Evolutionary conservation across 2,113 vertebrate genomes (phyloP), one percentile per base, ranked within the genome.

Genomic region (Ictidomys tridecemlineatus): DNA sequence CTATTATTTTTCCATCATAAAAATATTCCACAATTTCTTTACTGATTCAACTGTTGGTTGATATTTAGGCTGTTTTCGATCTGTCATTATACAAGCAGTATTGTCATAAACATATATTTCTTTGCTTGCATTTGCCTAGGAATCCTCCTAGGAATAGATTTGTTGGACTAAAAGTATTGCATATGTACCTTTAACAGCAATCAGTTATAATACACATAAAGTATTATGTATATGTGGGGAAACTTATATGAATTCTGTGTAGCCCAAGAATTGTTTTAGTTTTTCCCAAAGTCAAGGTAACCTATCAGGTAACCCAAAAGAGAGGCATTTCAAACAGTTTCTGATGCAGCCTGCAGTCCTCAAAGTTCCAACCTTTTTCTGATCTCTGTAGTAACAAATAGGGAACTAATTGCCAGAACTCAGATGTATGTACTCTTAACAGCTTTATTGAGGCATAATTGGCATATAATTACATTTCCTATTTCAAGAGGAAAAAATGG

Each of bases 1-100:
- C 92, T 74, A 51, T 87, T 73, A 85, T 67, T 94, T 92, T 90
- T 94, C 56, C 42, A 34, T 90, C 89, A 45, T 61, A 87, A 88
- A 58, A 58, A 56, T 70, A 61, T 51, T 53, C 84, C 70, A 70
- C 14, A 67, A 42, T 82, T 85, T 92, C 32, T 94, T 85, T 42
- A 79, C n/a, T 17, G 22, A 48, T 42, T 76, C 61, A 80, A 24
- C 48, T 80, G 37, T 14, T 83, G 74, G 74, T 42, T 63, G 53
- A 53, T 20, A 86, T 17, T 48, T 48, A 56, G 79, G 26, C 74
- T 97, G 48, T 74, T 95, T 96, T 92, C 91, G 88, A 32, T 32
- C 48, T 86, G 30, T 67, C 56, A 17, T 3, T 42, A 51, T 18
- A 72, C 51, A 74, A 74, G 30, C 6, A 32, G 28, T 67, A 22